A percentile compares a stretch with the other conserved stretches of the same genome.
phyloP scores from a whole-genome alignment of 2,113 vertebrate species.

The Dunckerocampus dactyliophorus region DNA sequence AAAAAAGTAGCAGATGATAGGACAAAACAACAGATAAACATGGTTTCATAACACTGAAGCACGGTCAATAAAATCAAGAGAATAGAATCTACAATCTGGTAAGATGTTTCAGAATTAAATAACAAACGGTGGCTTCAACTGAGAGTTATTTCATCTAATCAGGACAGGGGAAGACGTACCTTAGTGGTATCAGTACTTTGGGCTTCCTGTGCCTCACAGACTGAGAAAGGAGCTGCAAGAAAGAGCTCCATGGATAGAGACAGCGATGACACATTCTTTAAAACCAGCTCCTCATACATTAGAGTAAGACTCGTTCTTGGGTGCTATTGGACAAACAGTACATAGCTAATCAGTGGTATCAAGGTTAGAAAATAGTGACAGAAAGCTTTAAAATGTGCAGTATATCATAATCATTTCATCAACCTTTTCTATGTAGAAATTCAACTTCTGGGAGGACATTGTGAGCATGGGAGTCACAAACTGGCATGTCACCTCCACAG shows the following conservation, averaged over 20 bases:
- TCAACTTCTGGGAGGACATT: constrained; percentile 73
- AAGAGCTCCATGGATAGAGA: constrained; percentile 69
- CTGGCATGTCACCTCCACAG: constrained; percentile 71
- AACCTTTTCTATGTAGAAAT: constrained; percentile 80
- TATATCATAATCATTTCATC: constrained; percentile 7
- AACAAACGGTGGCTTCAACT: no score
- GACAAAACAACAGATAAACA: no score
- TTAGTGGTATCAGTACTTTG: constrained; percentile 42
- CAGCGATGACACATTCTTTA: constrained; percentile 79
- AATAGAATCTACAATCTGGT: no score
- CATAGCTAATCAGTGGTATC: not conserved
- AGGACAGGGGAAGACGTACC: constrained; percentile 38
- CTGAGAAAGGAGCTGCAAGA: constrained; percentile 71
- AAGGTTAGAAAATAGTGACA: not conserved
- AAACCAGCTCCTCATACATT: constrained; percentile 68
- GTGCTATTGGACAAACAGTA: constrained; percentile 53
- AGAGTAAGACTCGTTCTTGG: constrained; percentile 52
- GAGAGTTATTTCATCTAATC: no score
- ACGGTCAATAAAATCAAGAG: no score
- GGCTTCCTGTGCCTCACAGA: constrained; percentile 60
- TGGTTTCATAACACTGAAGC: no score
- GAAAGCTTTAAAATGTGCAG: not conserved
- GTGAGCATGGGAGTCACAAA: constrained; percentile 78
- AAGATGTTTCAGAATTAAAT: no score
- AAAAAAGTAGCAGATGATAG: no score